These are phyloP conservation scores for Corythornis vintsioides DNA, from an alignment of 2,113 vertebrate genomes.

Conservation along the genomic window DNA sequence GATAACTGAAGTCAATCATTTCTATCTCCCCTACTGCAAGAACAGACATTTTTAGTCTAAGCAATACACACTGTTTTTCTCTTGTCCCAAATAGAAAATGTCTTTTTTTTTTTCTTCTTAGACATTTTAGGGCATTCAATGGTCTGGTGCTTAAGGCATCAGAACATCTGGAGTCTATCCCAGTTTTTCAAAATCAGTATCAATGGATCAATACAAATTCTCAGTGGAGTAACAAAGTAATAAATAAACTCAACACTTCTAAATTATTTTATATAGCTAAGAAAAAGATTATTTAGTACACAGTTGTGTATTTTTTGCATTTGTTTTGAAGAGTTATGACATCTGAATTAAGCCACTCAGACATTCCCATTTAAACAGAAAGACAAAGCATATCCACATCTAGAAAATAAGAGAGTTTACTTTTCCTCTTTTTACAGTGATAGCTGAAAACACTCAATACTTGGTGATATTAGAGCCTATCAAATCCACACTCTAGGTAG, in stretches of 20 bases:
- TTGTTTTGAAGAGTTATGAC: background rate
- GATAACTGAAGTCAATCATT: background rate
- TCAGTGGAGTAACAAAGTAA: background rate
- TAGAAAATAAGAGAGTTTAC: background rate
- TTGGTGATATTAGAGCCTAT: background rate
- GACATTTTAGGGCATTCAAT: background rate
- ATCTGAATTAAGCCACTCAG: background rate
- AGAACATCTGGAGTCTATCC: background rate
- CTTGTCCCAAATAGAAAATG: background rate
- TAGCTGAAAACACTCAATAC: background rate
- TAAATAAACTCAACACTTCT: background rate
- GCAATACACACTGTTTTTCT: background rate
- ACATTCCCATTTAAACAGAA: background rate
- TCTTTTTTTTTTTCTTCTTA: background rate
- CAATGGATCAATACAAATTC: background rate
- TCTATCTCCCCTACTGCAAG: background rate
- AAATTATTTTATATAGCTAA: background rate
- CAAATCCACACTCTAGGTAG: background rate
- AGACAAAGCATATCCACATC: fast-evolving
- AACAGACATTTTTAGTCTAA: background rate
- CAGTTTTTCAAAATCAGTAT: background rate
- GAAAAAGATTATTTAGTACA: background rate
- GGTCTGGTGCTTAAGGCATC: background rate
- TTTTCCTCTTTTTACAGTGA: background rate
- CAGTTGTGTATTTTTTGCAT: fast-evolving